Base-by-base conservation (phyloP, 2,888 invertebrate species). In the Drosophila niveifrons region DNA sequence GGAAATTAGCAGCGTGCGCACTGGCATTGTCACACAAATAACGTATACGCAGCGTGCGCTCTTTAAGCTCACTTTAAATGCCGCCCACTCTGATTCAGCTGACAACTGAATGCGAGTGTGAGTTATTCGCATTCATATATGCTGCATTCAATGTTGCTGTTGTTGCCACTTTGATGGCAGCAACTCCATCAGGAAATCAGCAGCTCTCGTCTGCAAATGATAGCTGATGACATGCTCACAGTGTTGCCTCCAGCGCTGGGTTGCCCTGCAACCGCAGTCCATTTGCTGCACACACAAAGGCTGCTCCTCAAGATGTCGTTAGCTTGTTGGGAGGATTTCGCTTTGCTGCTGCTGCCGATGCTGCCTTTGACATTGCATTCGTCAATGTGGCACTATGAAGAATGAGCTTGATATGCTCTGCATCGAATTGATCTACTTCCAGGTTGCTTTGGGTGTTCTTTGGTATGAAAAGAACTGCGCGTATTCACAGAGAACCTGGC, bases 271-370 rank as follows among this genome's bases (percentile, higher is more conserved):
- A 17, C 46, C 56, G 17, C 56, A 62, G 48, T 52, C 53, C 63
- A 74, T 78, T 74, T 61, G 44, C 17, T 51, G 69, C 75, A 69
- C 39, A 23, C 47, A 63, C 48, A 58, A 69, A 51, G 48, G 50
- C 52, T 34, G 43, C 41, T 66, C 62, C 76, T 59, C 67, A 70
- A 68, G 62, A 76, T 50, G 72, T 72, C 47, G 51, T 82, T 71
- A 62, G 66, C 52, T 73, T 82, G 82, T 68, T 76, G 76, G 76
- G 78, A 84, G 71, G n/a, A n/a, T n/a, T n/a, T n/a, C n/a, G 23
- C 23, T 6, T 23, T 23, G 23, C 18, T 18, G 18, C 18, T 18
- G 28, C 63, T 71, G 79, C 9, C 74, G 69, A 44, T 23, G 56
- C 58, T 61, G 64, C 56, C 47, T 34, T 44, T 82, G 74, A 64